Evolutionary conservation across 2,888 invertebrate genomes (phyloP).

Genomic region (Acrobasis consociella): DNA sequence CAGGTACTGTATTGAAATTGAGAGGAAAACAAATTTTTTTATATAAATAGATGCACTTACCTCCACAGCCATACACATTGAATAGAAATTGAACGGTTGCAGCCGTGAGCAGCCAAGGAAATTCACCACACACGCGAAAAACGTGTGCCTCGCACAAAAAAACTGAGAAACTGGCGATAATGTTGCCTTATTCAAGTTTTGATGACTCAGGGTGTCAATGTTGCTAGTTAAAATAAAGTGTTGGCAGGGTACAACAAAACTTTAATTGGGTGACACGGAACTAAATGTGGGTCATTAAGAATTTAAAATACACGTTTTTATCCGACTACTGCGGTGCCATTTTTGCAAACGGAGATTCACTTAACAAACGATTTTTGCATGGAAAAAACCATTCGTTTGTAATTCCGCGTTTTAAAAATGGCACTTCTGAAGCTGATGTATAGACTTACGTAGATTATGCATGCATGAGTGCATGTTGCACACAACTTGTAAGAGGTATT

Average conservation of each 20-base stretch:
- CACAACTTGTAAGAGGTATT: no score
- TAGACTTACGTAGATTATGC: no score
- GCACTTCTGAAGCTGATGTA: no score
- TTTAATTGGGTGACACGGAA: no score
- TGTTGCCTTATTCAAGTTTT: conserved; percentile 24
- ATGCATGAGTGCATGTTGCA: no score
- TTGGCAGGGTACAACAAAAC: background rate
- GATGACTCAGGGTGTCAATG: conserved; percentile 1
- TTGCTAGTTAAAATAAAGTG: conserved; percentile 40
- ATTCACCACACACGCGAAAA: conserved; percentile 76
- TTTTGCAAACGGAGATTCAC: no score
- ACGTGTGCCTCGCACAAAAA: conserved; percentile 78
- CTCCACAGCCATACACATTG: conserved; percentile 94
- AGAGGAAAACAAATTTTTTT: conserved; percentile 28
- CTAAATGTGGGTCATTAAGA: no score
- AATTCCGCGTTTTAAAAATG: no score
- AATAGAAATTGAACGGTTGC: conserved; percentile 84
- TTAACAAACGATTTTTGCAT: no score
- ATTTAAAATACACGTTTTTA: no score
- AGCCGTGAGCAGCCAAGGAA: conserved; percentile 81
- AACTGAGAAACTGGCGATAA: conserved; percentile 56
- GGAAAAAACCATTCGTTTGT: no score
- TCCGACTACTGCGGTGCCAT: no score
- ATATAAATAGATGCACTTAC: conserved; percentile 77
- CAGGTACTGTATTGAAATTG: conserved; percentile 14